phyloP scores from a whole-genome alignment of 2,888 invertebrate species.

The Notodonta dromedarius region DNA sequence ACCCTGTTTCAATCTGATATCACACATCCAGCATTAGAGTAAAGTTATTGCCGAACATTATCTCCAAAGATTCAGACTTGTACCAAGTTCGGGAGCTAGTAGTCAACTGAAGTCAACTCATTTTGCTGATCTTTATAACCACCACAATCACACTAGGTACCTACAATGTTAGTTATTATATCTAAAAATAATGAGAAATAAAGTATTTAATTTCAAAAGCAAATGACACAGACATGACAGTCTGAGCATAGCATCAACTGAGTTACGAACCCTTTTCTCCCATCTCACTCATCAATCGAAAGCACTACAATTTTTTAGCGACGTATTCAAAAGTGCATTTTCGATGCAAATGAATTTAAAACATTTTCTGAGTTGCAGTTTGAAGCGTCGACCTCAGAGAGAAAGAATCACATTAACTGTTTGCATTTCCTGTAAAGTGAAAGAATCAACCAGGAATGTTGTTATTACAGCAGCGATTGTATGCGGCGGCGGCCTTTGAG shows the following conservation, averaged over 20 bases:
- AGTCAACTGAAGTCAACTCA: no score
- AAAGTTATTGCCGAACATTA: no score
- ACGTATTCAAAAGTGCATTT: constrained; percentile 7
- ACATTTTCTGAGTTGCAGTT: constrained; percentile 3
- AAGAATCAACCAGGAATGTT: background rate
- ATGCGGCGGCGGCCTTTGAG: background rate
- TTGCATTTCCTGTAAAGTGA: background rate
- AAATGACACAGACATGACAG: no score
- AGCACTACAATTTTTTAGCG: background rate
- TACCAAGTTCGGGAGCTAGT: no score
- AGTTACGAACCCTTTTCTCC: background rate
- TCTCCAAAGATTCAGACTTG: no score
- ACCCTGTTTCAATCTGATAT: no score
- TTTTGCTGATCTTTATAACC: no score
- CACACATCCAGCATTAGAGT: no score
- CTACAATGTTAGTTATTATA: no score
- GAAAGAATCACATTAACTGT: background rate
- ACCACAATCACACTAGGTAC: no score
- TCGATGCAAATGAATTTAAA: background rate
- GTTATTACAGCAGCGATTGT: background rate
- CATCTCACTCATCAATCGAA: background rate
- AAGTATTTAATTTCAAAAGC: no score
- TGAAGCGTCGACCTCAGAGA: background rate
- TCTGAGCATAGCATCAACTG: background rate
- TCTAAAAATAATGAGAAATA: no score